phyloP scores from a whole-genome alignment of 2,113 vertebrate species.

The Halcyon senegalensis region DNA sequence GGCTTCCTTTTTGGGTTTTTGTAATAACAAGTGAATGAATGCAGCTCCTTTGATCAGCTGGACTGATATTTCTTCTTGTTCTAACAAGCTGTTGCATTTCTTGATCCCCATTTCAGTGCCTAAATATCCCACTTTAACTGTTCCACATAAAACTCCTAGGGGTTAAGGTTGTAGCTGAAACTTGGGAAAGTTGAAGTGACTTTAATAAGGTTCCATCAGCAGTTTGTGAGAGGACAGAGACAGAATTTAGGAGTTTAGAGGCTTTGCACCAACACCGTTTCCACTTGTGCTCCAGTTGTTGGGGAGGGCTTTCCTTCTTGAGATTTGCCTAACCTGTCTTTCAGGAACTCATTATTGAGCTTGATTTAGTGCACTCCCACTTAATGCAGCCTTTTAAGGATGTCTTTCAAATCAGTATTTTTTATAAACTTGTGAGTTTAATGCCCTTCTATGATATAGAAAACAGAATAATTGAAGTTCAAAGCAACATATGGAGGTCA shows the following conservation, averaged over 20 bases:
- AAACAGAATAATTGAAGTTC: not conserved
- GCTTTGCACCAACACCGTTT: not conserved
- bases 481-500: not conserved
- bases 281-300: not conserved
- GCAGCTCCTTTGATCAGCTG: not conserved
- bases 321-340: not conserved
- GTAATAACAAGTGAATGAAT: not conserved
- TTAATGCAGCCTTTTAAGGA: not conserved
- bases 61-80: not conserved
- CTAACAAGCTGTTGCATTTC: not conserved
- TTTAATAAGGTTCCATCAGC: not conserved
- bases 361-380: not conserved
- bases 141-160: not conserved
- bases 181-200: not conserved
- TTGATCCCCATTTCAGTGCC: not conserved
- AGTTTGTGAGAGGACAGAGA: not conserved
- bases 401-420: not conserved
- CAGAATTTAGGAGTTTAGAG: not conserved
- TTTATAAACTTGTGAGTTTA: not conserved
- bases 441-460: not conserved
- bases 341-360: not conserved
- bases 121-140: not conserved
- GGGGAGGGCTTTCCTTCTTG: not conserved
- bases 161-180: not conserved
- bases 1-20: not conserved